Evolutionary conservation across 2,888 invertebrate genomes (phyloP).

Genomic region (Eugnorisma glareosa): DNA sequence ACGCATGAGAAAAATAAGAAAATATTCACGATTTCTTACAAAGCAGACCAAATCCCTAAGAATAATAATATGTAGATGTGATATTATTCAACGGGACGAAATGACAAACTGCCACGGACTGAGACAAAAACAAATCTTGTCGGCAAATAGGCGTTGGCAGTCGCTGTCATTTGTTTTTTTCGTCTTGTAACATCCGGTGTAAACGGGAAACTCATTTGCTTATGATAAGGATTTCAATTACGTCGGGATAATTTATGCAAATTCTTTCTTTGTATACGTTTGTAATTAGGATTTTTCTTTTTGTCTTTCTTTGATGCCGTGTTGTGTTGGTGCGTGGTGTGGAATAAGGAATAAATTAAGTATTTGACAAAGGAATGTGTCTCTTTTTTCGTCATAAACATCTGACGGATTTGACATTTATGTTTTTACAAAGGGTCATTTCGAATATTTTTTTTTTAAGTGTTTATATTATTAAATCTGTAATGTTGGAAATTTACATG

Average conservation of each 20-base stretch:
- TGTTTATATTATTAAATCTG: no score
- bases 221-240: conserved; percentile 80
- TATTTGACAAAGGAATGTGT: neutral
- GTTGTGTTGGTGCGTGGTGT: neutral
- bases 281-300: conserved; percentile 45
- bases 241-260: conserved; percentile 74
- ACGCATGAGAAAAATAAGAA: conserved; percentile 41
- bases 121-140: conserved; percentile 83
- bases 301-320: neutral
- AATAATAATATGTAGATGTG: conserved; percentile 75
- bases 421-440: no score
- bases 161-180: conserved; percentile 72
- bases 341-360: neutral
- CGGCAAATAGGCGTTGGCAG: conserved; percentile 78
- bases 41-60: conserved; percentile 41
- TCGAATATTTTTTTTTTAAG: no score
- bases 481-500: no score
- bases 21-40: conserved; percentile 54
- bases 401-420: neutral
- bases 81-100: conserved; percentile 72
- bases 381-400: neutral
- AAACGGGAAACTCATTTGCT: conserved; percentile 80
- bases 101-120: conserved; percentile 78
- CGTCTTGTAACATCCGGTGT: conserved; percentile 66
- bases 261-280: conserved; percentile 66